Conservation (phyloP, 2,113 vertebrate species). For the Limanda limanda region DNA sequence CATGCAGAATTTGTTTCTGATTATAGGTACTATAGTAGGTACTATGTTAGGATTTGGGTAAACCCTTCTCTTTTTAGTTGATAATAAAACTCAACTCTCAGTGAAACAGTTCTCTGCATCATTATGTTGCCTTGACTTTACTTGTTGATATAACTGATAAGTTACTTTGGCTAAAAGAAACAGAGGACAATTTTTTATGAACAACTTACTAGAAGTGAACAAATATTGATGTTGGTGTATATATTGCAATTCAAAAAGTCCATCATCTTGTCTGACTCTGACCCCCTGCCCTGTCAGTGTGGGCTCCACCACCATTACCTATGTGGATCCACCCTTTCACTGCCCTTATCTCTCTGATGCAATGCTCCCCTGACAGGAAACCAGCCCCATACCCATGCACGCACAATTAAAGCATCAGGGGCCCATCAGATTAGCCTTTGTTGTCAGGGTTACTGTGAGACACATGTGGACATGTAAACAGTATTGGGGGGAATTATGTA, state of each 20-base stretch:
- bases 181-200: too few species aligned
- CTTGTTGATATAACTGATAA: too few species aligned
- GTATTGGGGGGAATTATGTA: slow-evolving; percentile 42
- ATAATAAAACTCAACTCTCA: too few species aligned
- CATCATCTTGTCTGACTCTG: background rate
- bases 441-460: slow-evolving; percentile 51
- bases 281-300: background rate
- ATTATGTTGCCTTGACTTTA: too few species aligned
- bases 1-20: too few species aligned
- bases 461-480: slow-evolving; percentile 73
- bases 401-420: slow-evolving; percentile 52
- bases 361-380: slow-evolving; percentile 64
- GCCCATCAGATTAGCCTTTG: slow-evolving; percentile 65
- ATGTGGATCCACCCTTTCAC: background rate
- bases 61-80: too few species aligned
- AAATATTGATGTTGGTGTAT: background rate
- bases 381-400: slow-evolving; percentile 37
- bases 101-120: too few species aligned
- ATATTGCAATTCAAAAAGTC: background rate
- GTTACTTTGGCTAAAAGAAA: too few species aligned
- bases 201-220: background rate
- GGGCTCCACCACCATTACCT: background rate
- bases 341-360: slow-evolving; percentile 45
- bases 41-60: too few species aligned
- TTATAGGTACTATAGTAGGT: too few species aligned